Base-by-base conservation (phyloP, 1,140 invertebrate genomes). In the Ruditapes philippinarum region DNA sequence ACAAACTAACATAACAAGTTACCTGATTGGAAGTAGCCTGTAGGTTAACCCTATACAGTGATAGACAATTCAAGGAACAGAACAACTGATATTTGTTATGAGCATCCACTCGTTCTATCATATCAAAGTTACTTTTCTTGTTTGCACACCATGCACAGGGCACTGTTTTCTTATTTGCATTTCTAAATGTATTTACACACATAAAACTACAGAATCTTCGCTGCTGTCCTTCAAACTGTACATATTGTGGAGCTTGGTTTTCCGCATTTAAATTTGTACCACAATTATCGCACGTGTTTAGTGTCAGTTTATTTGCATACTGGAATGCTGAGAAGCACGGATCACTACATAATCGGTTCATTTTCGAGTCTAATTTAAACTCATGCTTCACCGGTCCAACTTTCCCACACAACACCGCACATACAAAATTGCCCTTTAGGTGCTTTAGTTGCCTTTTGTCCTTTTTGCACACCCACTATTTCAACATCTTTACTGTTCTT, bases 91-190 rank as follows among this genome's bases (percentile, higher is more conserved):
- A 95, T 93, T 97, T 97, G 89, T 97, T 97, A 89, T 96, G 96
- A 90, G 96, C 95, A 78, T 97, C 97, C 78, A 97, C 97, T 83
- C 97, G 97, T 92, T 98, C 97, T 42, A 99, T 99, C 98, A 99
- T 99, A 94, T 99, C 98, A 95, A 99, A 99, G 96, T 99, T 99
- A 94, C 98, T 98, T 95, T 99, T 99, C 94, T 98, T 99, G 3
- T 98, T 98, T 96, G 98, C 98, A 95, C 99, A 99, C 97, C 98
- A 98, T 91, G 97, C 97, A 94, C 99, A 99, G 0, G 98, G 97
- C 19, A 98, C 97, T 92, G 99, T 98, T 95, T 98, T 98, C 68
- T 98, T 97, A 96, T 97, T 91, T 65, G 62, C 40, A 97, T 97
- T 65, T 97, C 98, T 97, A 94, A 98, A 98, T 93, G 97, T 97